Evolutionary conservation across 1,140 invertebrate species (phyloP).

Genomic region (Drosophila equinoxialis): DNA sequence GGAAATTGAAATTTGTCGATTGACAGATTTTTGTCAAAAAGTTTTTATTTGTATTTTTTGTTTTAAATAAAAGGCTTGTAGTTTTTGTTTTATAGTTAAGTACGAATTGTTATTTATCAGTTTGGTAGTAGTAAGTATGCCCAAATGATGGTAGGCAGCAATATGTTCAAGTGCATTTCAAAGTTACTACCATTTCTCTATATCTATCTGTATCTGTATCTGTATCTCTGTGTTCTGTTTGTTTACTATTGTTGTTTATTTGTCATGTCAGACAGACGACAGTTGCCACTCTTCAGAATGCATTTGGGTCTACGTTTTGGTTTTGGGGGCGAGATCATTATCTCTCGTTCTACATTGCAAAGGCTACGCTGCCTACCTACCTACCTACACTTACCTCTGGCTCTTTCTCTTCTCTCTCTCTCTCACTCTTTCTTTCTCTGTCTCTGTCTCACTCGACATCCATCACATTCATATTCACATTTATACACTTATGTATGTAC

Average conservation of each 20-base stretch:
- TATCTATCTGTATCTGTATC: conserved; percentile 14
- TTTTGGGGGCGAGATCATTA: conserved; percentile 10
- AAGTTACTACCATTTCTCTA: conserved; percentile 49
- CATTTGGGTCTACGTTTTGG: not conserved
- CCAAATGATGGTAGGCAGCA: conserved; percentile 17
- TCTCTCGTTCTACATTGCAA: conserved; percentile 12
- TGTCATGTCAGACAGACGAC: conserved; percentile 42
- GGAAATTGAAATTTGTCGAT: conserved; percentile 1
- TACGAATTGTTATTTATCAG: not conserved
- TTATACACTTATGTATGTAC: not conserved
- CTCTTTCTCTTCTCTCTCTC: not conserved
- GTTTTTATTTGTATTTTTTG: no score
- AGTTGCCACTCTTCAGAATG: conserved; percentile 32
- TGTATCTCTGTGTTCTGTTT: conserved; percentile 41
- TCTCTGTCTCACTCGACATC: not conserved
- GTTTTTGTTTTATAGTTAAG: not conserved
- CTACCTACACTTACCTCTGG: not conserved
- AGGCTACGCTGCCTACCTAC: not conserved
- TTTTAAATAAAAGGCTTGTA: not conserved
- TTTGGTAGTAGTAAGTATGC: not conserved
- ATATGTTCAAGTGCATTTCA: conserved; percentile 74
- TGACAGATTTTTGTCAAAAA: not conserved
- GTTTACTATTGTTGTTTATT: conserved; percentile 21
- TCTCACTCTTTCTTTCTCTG: not conserved
- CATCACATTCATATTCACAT: conserved; percentile 11